Base-by-base conservation (phyloP, 2,797 vertebrate species). In the Sphaeramia orbicularis region DNA sequence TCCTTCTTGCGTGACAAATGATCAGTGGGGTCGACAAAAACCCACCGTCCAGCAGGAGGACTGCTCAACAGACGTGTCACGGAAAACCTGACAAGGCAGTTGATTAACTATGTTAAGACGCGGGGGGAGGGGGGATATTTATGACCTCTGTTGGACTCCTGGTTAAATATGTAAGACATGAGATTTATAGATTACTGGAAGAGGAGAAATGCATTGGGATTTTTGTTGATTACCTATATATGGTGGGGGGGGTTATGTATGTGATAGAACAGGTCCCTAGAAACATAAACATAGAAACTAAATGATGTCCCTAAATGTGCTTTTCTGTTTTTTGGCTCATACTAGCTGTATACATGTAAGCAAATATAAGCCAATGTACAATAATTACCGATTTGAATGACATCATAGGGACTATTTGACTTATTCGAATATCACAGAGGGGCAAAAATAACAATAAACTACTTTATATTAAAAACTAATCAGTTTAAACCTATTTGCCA, bases 1-100 rank as follows among this genome's bases (percentile, higher is more conserved):
- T 69, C 24, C 53, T 54, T n/a, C 58, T 51, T 51, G 32, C 2
- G 4, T 73, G 76, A 80, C 9, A 74, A 67, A 82, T 76, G 40
- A 70, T 56, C 54, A 57, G 55, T 62, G 45, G 42, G 36, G 42
- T 15, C 4, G 0, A 40, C 43, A 66, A 58, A 52, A 47, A 60
- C 49, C 10, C 35, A 12, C 16, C n/a, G n/a, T 74, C 53, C 16
- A 13, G 16, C n/a, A 52, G 11, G 45, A 13, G 50, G 24, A 18
- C 32, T 13, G 13, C 4, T 38, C 3, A 12, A 38, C 36, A 38
- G 15, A 38, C 12, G 30, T 35, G 1, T 15, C 4, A 52, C 18
- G 10, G 2, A 18, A 38, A 38, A 54, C 15, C 16, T 9, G 40
- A 50, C 35, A 41, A 62, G 7, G 0, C 10, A 37, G 54, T 12